Conservation (phyloP, 2,888 invertebrate genomes). For the Steinernema scapterisci region DNA sequence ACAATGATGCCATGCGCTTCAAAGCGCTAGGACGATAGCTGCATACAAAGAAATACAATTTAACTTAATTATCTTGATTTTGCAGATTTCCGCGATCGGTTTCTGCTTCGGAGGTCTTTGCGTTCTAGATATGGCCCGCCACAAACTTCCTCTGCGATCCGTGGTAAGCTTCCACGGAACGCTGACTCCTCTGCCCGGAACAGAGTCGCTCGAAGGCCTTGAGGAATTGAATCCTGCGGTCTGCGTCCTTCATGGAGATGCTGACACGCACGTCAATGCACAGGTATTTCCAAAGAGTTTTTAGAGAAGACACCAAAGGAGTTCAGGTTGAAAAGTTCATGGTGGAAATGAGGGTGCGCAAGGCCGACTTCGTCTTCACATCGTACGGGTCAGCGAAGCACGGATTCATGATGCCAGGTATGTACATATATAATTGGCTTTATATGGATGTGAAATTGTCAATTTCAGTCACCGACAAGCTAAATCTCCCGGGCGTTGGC, state of each 20-base stretch:
- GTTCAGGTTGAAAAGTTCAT: conserved; percentile 46
- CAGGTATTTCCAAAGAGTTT: conserved; percentile 34
- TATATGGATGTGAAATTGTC: too few species aligned
- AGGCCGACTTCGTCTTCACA: conserved; percentile 56
- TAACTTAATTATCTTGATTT: too few species aligned
- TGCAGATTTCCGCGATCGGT: conserved; percentile 55
- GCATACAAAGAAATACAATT: too few species aligned
- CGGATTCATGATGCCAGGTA: conserved; percentile 51
- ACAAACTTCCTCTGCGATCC: conserved; percentile 43
- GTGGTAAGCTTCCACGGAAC: conserved; percentile 64
- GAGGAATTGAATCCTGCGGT: conserved; percentile 38
- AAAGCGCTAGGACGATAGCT: too few species aligned
- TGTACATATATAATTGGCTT: too few species aligned
- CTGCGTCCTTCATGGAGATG: conserved; percentile 59
- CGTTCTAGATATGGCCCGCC: conserved; percentile 58
- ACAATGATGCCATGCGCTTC: too few species aligned
- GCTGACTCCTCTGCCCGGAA: conserved; percentile 52
- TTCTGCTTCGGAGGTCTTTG: conserved; percentile 64
- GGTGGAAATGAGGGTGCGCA: conserved; percentile 52
- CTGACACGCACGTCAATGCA: conserved; percentile 51
- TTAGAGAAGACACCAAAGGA: not conserved
- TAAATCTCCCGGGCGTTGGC: conserved; percentile 44
- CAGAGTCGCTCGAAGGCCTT: conserved; percentile 38
- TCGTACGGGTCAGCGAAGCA: conserved; percentile 42
- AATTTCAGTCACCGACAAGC: conserved; percentile 39